These are phyloP conservation scores for Agrotis ipsilon DNA, from an alignment of 2,888 invertebrate species.

Conservation along the genomic window DNA sequence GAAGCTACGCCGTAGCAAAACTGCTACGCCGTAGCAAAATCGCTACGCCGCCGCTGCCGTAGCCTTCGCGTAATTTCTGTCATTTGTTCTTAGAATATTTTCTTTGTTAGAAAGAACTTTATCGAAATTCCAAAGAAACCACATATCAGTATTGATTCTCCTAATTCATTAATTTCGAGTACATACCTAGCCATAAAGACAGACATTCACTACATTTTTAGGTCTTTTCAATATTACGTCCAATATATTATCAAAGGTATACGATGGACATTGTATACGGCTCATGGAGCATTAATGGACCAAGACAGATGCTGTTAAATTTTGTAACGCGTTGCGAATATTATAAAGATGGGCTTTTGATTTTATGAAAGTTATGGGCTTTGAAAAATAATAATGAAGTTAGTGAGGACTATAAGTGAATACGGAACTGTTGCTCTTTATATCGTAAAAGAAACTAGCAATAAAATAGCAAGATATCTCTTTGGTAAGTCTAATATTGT, in stretches of 20 bases:
- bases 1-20: not conserved
- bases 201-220: slow-evolving; percentile 27
- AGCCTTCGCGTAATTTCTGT: slow-evolving; percentile 14
- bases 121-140: slow-evolving; percentile 18
- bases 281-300: slow-evolving; percentile 50
- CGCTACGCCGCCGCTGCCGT: slow-evolving; percentile 37
- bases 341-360: slow-evolving; percentile 52
- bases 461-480: not conserved
- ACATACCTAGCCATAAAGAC: slow-evolving; percentile 26
- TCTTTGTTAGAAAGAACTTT: slow-evolving; percentile 16
- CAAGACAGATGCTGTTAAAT: slow-evolving; percentile 46
- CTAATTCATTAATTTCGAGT: not conserved
- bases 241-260: slow-evolving; percentile 54
- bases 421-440: not conserved
- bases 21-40: slow-evolving; percentile 22
- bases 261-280: slow-evolving; percentile 52
- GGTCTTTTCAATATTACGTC: slow-evolving; percentile 42
- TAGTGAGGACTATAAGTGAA: not conserved
- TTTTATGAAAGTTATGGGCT: slow-evolving; percentile 42
- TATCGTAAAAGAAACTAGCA: not conserved
- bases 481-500: not conserved
- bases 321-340: slow-evolving; percentile 59
- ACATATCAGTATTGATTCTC: slow-evolving; percentile 8
- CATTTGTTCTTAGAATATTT: slow-evolving; percentile 9
- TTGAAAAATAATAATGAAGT: slow-evolving; percentile 43